Evolutionary conservation across 2,113 vertebrate genomes (phyloP), one percentile per base, ranked within the genome.

Genomic region (Channa argus): DNA sequence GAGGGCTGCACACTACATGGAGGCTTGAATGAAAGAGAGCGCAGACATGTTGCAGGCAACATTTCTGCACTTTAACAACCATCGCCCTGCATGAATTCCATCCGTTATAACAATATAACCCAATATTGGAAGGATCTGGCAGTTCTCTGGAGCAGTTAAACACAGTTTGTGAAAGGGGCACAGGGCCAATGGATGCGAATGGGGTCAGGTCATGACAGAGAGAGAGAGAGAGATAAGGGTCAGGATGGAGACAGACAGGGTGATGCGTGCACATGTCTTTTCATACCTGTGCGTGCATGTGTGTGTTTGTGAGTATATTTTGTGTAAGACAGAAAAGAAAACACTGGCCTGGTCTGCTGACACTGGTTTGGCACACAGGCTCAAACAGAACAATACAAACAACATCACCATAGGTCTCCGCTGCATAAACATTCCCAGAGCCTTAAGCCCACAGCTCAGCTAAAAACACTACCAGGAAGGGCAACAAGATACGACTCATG

Each of bases 401-500:
- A 93, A 86, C 85, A 85, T 84, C 72, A 86, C 33, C 71, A 77
- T 46, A 70, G 83, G 70, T 87, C 87, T 83, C 46, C 58, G 46
- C 86, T 88, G 80, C 77, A 74, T 80, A 91, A 92, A 93, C 89
- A 87, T 92, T 92, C 92, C 92, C 87, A 91, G 71, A 87, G 77
- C 54, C 44, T 61, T 70, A 76, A 88, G 67, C 80, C 79, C 71
- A 77, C 55, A 69, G 88, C 85, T 90, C 84, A 86, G 80, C 80
- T 86, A 86, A 89, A 86, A 87, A 74, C 88, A 84, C 53, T 3
- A 61, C 14, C 72, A 63, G 44, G 73, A 73, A 58, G 62, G 67
- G 54, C 34, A 53, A 34, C 1, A 8, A 77, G 69, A 74, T 66
- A 13, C 56, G 61, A 68, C 58, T 37, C 33, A 59, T 61, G 71